These are phyloP conservation scores for Hassar affinis DNA, from an alignment of 2,113 vertebrate genomes.

Conservation along the genomic window DNA sequence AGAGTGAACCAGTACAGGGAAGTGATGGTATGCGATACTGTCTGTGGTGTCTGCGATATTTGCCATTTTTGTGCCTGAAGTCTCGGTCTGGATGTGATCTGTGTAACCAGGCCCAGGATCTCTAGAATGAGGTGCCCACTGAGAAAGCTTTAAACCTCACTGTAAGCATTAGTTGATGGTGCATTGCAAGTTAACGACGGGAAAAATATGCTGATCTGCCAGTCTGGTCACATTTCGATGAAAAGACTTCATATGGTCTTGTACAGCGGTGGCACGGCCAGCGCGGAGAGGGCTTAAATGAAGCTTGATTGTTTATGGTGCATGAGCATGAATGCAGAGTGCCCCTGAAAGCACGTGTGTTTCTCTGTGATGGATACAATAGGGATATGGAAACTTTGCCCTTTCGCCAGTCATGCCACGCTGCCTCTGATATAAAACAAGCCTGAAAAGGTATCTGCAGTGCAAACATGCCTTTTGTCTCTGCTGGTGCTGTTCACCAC, in stretches of 20 bases:
- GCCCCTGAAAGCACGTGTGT: neutral
- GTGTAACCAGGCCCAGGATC: neutral
- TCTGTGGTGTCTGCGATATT: neutral
- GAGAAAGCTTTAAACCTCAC: neutral
- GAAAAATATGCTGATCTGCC: neutral
- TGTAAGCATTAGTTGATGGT: neutral
- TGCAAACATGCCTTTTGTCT: slow-evolving; percentile 4
- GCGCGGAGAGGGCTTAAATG: neutral
- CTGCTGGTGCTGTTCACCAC: neutral
- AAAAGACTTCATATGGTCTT: neutral
- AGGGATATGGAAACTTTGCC: neutral
- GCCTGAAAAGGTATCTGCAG: neutral
- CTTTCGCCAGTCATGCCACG: neutral
- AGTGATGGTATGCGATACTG: neutral
- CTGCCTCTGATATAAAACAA: neutral
- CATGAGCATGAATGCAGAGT: neutral
- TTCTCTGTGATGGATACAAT: neutral
- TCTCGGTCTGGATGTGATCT: neutral
- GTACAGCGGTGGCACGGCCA: neutral
- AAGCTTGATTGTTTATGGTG: neutral
- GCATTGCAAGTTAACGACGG: neutral
- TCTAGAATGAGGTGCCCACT: neutral
- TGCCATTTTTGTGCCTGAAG: neutral
- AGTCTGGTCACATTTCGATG: neutral
- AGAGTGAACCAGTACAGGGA: neutral